Evolutionary conservation across 2,113 vertebrate genomes (phyloP).

Genomic region (Actenoides hombroni): DNA sequence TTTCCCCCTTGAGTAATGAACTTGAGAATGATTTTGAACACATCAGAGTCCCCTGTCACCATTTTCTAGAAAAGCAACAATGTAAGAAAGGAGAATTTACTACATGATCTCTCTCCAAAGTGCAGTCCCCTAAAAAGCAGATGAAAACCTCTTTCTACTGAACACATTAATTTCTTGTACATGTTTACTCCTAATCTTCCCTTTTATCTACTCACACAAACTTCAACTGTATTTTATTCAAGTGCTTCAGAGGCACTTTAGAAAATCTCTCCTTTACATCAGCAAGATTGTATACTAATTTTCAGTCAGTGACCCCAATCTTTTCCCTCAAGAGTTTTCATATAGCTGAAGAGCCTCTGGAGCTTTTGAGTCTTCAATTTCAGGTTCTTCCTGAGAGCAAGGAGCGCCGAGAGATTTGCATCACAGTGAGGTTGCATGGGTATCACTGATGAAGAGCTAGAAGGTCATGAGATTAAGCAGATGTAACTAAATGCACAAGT

Average conservation of each 20-base stretch:
- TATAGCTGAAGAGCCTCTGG: background rate
- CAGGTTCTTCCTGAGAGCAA: background rate
- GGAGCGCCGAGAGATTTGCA: background rate
- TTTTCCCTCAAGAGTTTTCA: background rate
- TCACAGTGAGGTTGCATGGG: rapidly evolving
- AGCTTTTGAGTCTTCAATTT: slow-evolving; percentile 27
- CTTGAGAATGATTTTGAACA: background rate
- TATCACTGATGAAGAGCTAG: background rate
- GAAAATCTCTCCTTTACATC: background rate
- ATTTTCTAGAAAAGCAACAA: background rate
- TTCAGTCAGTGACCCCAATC: background rate
- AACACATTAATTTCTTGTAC: background rate
- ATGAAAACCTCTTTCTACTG: background rate
- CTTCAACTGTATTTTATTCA: background rate
- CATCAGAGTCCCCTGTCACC: background rate
- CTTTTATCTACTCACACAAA: background rate
- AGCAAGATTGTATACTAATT: background rate
- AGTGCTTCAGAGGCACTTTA: background rate
- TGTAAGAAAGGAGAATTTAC: background rate
- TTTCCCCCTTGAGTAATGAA: background rate
- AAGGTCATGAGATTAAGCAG: background rate
- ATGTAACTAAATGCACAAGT: background rate
- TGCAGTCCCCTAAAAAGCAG: background rate
- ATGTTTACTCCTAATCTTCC: background rate
- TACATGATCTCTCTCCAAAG: background rate